A percentile compares a stretch with the other conserved stretches of the same genome.
phyloP scores from a whole-genome alignment of 2,113 vertebrate genomes.

The Pluvianellus socialis region DNA sequence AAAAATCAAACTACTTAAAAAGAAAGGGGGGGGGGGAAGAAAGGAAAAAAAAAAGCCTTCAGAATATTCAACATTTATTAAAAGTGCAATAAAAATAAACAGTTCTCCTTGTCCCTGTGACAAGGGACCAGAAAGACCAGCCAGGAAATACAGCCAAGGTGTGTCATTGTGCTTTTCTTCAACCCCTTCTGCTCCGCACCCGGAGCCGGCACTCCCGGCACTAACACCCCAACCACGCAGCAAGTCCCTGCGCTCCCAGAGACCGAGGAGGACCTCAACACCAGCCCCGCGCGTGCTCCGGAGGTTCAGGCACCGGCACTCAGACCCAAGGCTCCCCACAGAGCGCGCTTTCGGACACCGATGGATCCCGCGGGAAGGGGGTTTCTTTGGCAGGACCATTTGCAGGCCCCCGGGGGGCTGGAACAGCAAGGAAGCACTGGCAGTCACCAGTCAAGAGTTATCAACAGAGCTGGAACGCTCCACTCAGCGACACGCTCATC shows the following conservation, averaged over 20 bases:
- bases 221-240: background rate
- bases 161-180: background rate
- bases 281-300: background rate
- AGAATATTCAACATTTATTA: conserved; percentile 38
- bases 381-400: background rate
- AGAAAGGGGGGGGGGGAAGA: background rate
- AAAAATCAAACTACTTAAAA: background rate
- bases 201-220: background rate
- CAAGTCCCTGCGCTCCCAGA: background rate
- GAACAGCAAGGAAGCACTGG: background rate
- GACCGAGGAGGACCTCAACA: background rate
- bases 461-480: background rate
- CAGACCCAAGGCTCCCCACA: background rate
- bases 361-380: background rate
- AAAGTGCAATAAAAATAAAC: conserved; percentile 57
- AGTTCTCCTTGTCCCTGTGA: background rate
- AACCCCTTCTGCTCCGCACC: background rate
- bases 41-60: background rate
- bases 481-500: background rate
- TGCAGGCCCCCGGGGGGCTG: background rate
- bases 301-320: background rate
- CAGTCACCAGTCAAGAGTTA: background rate
- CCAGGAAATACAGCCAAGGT: conserved; percentile 7
- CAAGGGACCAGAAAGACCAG: background rate
- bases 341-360: background rate